Conservation (phyloP, 2,113 vertebrate genomes). For the Clinocottus analis region DNA sequence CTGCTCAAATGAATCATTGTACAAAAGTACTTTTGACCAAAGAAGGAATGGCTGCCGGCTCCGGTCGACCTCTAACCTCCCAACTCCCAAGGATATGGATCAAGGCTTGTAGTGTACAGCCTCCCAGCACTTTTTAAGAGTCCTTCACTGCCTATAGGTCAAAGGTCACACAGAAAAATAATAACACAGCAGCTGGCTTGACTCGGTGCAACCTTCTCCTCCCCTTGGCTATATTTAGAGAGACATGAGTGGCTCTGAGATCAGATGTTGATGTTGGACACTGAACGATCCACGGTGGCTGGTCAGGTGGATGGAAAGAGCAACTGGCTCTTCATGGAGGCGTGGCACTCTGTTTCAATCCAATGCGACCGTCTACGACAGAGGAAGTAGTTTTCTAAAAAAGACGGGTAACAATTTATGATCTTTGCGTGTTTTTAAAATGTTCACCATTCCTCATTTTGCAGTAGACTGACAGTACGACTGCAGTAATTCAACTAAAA, state of each 20-base stretch:
- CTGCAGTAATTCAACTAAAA: background rate
- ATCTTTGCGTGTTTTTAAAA: background rate
- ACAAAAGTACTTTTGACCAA: background rate
- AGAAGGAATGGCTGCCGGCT: background rate
- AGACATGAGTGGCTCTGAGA: slow-evolving; percentile 71
- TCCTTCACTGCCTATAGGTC: slow-evolving; percentile 58
- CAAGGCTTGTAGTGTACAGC: background rate
- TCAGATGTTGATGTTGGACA: slow-evolving; percentile 74
- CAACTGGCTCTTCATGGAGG: slow-evolving; percentile 26
- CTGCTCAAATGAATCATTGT: background rate
- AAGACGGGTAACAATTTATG: background rate
- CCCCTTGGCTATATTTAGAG: slow-evolving; percentile 76
- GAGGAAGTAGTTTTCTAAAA: background rate
- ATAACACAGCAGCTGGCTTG: slow-evolving; percentile 71
- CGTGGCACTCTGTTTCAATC: slow-evolving; percentile 4
- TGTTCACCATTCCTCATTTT: background rate
- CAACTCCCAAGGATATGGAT: background rate
- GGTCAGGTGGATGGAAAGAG: slow-evolving; percentile 57
- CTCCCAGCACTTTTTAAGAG: slow-evolving; percentile 1
- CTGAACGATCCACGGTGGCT: slow-evolving; percentile 17
- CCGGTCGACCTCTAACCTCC: background rate
- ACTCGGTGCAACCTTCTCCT: slow-evolving; percentile 64
- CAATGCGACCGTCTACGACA: background rate
- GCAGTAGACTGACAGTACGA: background rate
- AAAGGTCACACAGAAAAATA: slow-evolving; percentile 68